These are phyloP conservation scores for Chesias legatella DNA, from an alignment of 2,888 invertebrate species.

Conservation along the genomic window DNA sequence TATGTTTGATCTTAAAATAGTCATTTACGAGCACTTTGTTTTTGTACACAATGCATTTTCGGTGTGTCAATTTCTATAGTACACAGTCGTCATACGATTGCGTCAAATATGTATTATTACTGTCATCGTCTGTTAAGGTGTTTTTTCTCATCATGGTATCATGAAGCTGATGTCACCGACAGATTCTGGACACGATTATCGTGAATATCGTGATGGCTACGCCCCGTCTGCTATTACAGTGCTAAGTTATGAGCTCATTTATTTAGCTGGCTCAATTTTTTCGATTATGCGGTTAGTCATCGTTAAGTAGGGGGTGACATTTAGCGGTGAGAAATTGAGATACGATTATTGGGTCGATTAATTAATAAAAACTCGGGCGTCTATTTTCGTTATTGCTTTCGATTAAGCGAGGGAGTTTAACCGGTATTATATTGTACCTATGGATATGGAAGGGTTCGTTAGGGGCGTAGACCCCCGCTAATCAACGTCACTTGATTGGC, in stretches of 20 bases:
- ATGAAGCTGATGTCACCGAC: conserved; percentile 66
- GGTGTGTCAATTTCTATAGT: conserved; percentile 54
- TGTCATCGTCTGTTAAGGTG: conserved; percentile 62
- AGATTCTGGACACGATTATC: conserved; percentile 64
- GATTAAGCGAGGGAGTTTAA: conserved; percentile 16
- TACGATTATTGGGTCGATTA: conserved; percentile 65
- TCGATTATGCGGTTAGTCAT: conserved; percentile 54
- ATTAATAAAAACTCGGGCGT: conserved; percentile 51
- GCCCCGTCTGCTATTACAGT: conserved; percentile 58
- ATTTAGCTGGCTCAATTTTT: conserved; percentile 52
- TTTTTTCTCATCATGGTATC: conserved; percentile 58
- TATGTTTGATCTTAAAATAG: conserved; percentile 64
- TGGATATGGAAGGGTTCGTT: conserved; percentile 28
- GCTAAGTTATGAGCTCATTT: conserved; percentile 66
- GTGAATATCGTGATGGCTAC: conserved; percentile 66
- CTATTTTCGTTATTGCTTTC: conserved; percentile 29
- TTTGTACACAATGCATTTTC: conserved; percentile 64
- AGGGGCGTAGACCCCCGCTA: conserved; percentile 33
- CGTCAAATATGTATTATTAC: conserved; percentile 61
- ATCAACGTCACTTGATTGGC: conserved; percentile 65
- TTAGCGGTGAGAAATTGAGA: conserved; percentile 61
- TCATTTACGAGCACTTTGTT: conserved; percentile 63
- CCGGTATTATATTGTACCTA: conserved; percentile 11
- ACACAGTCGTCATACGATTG: conserved; percentile 59
- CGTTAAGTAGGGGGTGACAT: conserved; percentile 54